These are phyloP conservation scores for Erebia aethiops DNA, from an alignment of 2,888 invertebrate genomes.

Conservation along the genomic window DNA sequence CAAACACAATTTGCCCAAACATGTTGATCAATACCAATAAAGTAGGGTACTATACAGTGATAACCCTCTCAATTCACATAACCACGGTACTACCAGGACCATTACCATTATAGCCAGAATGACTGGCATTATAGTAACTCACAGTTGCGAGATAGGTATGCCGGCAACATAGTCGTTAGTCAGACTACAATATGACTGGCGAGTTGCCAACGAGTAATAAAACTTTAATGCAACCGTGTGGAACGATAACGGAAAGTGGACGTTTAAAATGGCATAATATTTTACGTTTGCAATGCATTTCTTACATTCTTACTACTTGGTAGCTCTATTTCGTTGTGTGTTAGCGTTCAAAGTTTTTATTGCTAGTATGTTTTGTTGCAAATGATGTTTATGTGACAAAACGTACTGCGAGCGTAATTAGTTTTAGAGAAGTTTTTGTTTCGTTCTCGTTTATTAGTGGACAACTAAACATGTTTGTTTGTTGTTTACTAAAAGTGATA, in stretches of 20 bases:
- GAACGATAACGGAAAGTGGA: conserved; percentile 43
- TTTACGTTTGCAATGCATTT: conserved; percentile 24
- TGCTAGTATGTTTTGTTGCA: conserved; percentile 9
- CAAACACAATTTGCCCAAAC: conserved; percentile 1
- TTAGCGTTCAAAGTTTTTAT: conserved; percentile 13
- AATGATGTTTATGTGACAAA: conserved; percentile 21
- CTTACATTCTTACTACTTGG: conserved; percentile 19
- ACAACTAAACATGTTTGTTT: background rate
- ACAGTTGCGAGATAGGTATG: conserved; percentile 40
- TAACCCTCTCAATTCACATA: conserved; percentile 16
- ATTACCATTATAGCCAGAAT: conserved; percentile 27
- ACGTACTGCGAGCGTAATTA: conserved; percentile 8
- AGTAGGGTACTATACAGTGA: conserved; percentile 6
- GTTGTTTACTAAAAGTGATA: background rate
- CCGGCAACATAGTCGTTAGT: conserved; percentile 41
- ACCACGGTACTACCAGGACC: conserved; percentile 17
- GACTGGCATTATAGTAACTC: conserved; percentile 29
- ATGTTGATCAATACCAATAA: conserved; percentile 12
- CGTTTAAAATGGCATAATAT: conserved; percentile 39
- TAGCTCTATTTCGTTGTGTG: conserved; percentile 12
- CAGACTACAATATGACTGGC: conserved; percentile 43
- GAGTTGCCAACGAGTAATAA: conserved; percentile 41
- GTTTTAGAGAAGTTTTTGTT: conserved; percentile 7
- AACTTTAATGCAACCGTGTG: conserved; percentile 43
- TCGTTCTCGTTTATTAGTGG: background rate